Conservation (phyloP, 2,888 invertebrate genomes). For the Monochamus alternatus region DNA sequence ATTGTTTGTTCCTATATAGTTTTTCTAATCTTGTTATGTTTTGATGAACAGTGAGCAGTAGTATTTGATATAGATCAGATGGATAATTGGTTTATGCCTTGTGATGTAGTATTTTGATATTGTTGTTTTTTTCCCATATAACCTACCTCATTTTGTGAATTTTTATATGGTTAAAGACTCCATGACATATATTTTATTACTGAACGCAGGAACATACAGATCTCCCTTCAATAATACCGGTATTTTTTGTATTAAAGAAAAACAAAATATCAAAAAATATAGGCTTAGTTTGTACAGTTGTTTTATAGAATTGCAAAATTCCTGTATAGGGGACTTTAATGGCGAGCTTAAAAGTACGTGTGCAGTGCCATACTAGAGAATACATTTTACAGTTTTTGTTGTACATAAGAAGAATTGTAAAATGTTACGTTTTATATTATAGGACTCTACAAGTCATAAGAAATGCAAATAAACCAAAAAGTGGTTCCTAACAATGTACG, state of each 20-base stretch:
- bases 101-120: conserved; percentile 63
- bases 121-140: conserved; percentile 60
- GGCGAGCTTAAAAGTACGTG: conserved; percentile 65
- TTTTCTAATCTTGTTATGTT: conserved; percentile 3
- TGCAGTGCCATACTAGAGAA: conserved; percentile 67
- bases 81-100: conserved; percentile 42
- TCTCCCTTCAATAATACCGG: conserved; percentile 64
- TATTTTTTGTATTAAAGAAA: conserved; percentile 64
- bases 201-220: conserved; percentile 55
- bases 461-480: conserved; percentile 69
- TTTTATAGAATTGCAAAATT: conserved; percentile 59
- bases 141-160: conserved; percentile 63
- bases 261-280: conserved; percentile 61
- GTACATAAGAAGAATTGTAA: conserved; percentile 45
- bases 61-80: conserved; percentile 27
- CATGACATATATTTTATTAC: conserved; percentile 45
- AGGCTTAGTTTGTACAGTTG: conserved; percentile 64
- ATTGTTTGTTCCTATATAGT: conserved; percentile 1
- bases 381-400: conserved; percentile 45
- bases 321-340: conserved; percentile 60
- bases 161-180: conserved; percentile 44
- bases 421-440: conserved; percentile 52
- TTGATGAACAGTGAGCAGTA: conserved; percentile 1
- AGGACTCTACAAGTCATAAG: conserved; percentile 67
- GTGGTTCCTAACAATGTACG: conserved; percentile 70